phyloP scores from a whole-genome alignment of 2,113 vertebrate genomes.

The Channa maculata region DNA sequence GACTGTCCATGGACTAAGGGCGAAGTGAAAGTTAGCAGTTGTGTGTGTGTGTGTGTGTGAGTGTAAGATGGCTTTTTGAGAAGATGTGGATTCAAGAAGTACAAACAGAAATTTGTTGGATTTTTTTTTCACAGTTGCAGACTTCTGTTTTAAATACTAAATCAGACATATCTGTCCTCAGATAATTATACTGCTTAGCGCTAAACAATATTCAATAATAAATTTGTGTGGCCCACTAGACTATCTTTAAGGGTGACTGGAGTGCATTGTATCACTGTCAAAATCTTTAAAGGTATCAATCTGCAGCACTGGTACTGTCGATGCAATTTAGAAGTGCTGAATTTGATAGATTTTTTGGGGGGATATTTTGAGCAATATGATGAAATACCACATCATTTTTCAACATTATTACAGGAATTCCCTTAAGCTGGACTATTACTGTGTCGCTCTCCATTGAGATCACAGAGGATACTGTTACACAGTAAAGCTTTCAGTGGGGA shows the following conservation, averaged over 20 bases:
- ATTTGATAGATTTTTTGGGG: not conserved
- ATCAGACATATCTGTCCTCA: slow-evolving; percentile 51
- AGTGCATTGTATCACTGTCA: slow-evolving; percentile 28
- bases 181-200: slow-evolving; percentile 67
- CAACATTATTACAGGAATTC: not conserved
- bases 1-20: slow-evolving; percentile 45
- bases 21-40: slow-evolving; percentile 17
- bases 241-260: slow-evolving; percentile 26
- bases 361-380: not conserved
- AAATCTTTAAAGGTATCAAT: slow-evolving; percentile 26
- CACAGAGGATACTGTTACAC: not conserved
- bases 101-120: slow-evolving; percentile 36
- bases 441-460: slow-evolving; percentile 2
- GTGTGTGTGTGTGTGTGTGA: slow-evolving; percentile 28
- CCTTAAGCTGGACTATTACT: not conserved
- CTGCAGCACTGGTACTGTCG: not conserved
- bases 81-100: not conserved
- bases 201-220: slow-evolving; percentile 61
- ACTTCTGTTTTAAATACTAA: slow-evolving; percentile 6
- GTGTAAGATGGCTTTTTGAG: not conserved
- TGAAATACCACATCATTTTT: not conserved
- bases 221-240: slow-evolving; percentile 44
- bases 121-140: slow-evolving; percentile 34
- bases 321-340: not conserved
- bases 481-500: not conserved